A percentile compares a stretch with the other conserved stretches of the same genome.
phyloP scores from a whole-genome alignment of 2,797 vertebrate genomes.

The Synanceia verrucosa region DNA sequence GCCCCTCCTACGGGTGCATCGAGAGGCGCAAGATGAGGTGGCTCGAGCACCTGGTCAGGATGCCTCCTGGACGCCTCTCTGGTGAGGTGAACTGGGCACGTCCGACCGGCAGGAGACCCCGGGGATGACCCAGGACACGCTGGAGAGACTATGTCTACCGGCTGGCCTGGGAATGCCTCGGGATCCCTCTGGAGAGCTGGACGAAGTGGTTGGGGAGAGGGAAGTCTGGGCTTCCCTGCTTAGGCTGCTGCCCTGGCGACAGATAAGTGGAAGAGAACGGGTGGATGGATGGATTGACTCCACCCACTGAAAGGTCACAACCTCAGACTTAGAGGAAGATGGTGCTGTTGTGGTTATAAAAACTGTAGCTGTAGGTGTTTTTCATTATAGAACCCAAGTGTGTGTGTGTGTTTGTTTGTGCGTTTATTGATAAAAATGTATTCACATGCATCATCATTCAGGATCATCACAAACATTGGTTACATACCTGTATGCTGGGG shows the following conservation, averaged over 20 bases:
- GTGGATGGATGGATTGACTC: not conserved
- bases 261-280: not conserved
- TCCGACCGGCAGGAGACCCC: no score
- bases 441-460: constrained; percentile 12
- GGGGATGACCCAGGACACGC: no score
- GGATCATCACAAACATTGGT: constrained; percentile 27
- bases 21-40: no score
- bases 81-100: no score
- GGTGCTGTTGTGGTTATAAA: not conserved
- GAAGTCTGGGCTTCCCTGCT: no score
- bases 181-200: no score
- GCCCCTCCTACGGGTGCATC: no score
- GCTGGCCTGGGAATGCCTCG: no score
- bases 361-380: not conserved
- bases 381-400: not conserved
- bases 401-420: not conserved
- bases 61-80: no score
- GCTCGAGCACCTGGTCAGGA: no score
- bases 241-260: not conserved
- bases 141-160: no score
- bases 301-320: constrained; percentile 3
- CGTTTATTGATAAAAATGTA: not conserved
- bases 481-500: constrained; percentile 25
- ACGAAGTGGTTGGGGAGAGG: no score
- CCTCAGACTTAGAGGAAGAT: not conserved